These are phyloP conservation scores for Melanotaenia duboulayi DNA, from an alignment of 2,113 vertebrate species.

Conservation along the genomic window DNA sequence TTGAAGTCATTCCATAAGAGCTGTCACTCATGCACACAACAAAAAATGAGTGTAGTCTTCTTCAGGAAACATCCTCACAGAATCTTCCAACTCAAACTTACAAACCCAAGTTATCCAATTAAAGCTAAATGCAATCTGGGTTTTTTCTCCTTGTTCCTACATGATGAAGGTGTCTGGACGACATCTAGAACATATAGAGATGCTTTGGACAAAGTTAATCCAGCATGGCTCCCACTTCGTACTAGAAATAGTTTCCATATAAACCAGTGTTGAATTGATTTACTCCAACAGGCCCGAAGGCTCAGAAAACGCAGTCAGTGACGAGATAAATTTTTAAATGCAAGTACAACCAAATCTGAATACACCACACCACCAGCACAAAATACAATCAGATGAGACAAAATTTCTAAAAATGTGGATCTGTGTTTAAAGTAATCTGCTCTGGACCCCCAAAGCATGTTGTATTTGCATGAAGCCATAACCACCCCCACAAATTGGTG, in stretches of 20 bases:
- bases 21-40: neutral
- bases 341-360: no score
- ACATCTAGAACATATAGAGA: conserved; percentile 14
- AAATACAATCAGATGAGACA: no score
- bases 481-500: neutral
- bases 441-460: no score
- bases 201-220: conserved; percentile 7
- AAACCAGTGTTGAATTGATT: neutral
- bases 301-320: no score
- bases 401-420: no score
- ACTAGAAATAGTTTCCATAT: neutral
- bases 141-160: neutral
- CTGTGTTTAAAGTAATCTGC: no score
- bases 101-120: conserved; percentile 14
- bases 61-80: neutral
- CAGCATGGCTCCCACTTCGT: conserved; percentile 3
- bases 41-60: neutral
- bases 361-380: no score
- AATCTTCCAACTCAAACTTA: conserved; percentile 2
- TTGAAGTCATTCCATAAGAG: neutral
- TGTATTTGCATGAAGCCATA: neutral
- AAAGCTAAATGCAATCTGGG: conserved; percentile 12
- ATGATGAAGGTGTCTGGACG: conserved; percentile 26
- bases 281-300: neutral
- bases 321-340: no score